phyloP scores from a whole-genome alignment of 1,140 invertebrate genomes.

The Chelonus insularis region DNA sequence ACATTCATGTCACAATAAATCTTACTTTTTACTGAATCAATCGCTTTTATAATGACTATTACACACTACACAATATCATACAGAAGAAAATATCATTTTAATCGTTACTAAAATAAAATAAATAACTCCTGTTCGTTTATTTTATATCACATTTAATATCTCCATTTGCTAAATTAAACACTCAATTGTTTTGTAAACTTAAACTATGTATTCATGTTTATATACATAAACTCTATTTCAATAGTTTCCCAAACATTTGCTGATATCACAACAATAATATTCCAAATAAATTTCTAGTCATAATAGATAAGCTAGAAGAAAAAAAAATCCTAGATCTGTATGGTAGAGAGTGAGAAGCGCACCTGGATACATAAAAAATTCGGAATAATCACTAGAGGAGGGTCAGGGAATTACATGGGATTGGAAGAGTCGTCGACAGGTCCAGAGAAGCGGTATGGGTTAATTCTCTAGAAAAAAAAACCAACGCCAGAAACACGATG shows the following conservation, averaged over 20 bases:
- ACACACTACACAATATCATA: too few species aligned
- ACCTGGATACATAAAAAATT: slow-evolving; percentile 15
- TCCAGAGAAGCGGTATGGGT: slow-evolving; percentile 9
- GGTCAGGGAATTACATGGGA: slow-evolving; percentile 21
- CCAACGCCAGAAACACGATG: neutral
- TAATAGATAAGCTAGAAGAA: neutral
- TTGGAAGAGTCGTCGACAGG: slow-evolving; percentile 16
- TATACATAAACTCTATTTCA: too few species aligned
- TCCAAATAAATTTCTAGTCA: too few species aligned
- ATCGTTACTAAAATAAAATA: neutral
- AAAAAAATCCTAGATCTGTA: neutral
- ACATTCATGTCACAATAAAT: neutral
- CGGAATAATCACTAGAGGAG: slow-evolving; percentile 12
- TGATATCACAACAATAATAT: too few species aligned
- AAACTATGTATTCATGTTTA: too few species aligned
- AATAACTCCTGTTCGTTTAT: too few species aligned
- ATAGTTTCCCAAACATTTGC: too few species aligned
- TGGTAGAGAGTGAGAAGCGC: neutral
- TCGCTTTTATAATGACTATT: neutral
- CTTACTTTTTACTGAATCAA: slow-evolving; percentile 6
- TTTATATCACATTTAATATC: too few species aligned
- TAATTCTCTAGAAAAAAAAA: slow-evolving; percentile 18
- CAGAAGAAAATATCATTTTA: slow-evolving; percentile 8
- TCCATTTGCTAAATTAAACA: too few species aligned
- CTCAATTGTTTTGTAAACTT: too few species aligned